Evolutionary conservation across 2,113 vertebrate species (phyloP).

Genomic region (Mustelus asterias): DNA sequence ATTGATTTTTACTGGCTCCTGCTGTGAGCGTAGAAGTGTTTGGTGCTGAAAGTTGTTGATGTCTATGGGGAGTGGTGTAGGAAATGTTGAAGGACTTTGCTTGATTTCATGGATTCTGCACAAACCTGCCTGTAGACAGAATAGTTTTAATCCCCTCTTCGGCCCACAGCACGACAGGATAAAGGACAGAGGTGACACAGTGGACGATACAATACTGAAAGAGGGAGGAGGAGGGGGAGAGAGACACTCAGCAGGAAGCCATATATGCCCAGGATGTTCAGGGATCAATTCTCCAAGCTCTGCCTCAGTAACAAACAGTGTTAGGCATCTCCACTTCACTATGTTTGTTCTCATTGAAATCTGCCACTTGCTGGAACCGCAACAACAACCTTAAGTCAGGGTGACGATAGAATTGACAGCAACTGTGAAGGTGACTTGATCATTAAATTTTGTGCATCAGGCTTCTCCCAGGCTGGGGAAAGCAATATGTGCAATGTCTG

Average conservation of each 20-base stretch:
- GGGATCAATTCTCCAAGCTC: neutral
- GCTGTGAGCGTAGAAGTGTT: neutral
- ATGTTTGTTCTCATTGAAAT: too few relatives aligned
- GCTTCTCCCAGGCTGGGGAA: too few relatives aligned
- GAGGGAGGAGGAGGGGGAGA: neutral
- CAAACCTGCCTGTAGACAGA: neutral
- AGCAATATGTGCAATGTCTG: too few relatives aligned
- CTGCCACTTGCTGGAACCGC: too few relatives aligned
- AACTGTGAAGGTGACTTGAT: too few relatives aligned
- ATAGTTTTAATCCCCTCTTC: neutral
- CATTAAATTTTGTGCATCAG: too few relatives aligned
- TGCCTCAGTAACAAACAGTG: neutral
- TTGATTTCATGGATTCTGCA: neutral
- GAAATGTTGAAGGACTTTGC: neutral
- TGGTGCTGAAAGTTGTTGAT: neutral
- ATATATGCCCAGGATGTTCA: neutral
- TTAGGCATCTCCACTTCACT: neutral
- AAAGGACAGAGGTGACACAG: neutral
- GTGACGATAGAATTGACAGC: too few relatives aligned
- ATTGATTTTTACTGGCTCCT: neutral
- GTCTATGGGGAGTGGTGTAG: neutral
- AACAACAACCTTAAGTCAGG: too few relatives aligned
- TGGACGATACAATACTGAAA: neutral
- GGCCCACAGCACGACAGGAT: neutral
- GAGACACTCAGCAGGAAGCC: neutral